These are phyloP conservation scores for Sesamia nonagrioides DNA, from an alignment of 1,140 invertebrate species.

Conservation along the genomic window DNA sequence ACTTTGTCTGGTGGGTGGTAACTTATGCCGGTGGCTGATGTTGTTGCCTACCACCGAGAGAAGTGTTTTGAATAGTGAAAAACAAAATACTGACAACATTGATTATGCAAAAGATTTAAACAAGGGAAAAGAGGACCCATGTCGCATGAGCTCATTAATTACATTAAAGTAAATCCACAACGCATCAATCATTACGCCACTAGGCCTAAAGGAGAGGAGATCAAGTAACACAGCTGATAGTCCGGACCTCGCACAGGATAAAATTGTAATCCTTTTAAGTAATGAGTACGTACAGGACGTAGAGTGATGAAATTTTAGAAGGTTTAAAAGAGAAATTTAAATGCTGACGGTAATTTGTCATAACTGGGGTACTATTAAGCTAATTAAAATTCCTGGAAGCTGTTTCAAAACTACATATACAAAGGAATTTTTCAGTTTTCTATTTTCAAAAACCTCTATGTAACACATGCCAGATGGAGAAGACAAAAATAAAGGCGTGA, in stretches of 20 bases:
- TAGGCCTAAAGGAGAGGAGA: conserved; percentile 38
- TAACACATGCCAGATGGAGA: no score
- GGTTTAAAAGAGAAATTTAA: not conserved
- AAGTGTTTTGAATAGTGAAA: no score
- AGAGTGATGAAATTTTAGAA: conserved; percentile 60
- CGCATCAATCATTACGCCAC: conserved; percentile 68
- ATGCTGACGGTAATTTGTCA: no score
- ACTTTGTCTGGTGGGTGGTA: no score
- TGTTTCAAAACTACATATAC: no score
- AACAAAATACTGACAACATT: not conserved
- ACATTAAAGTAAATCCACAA: conserved; percentile 56
- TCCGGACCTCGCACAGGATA: conserved; percentile 65
- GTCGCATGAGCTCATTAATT: conserved; percentile 41
- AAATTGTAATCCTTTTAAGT: conserved; percentile 86
- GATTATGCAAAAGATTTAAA: conserved; percentile 10
- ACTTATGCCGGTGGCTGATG: no score
- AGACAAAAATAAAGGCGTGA: no score
- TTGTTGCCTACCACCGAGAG: no score
- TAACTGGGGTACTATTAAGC: no score
- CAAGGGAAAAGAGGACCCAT: not conserved
- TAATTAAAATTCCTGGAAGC: no score
- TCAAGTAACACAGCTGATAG: conserved; percentile 51
- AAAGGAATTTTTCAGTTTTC: no score
- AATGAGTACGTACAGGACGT: conserved; percentile 74
- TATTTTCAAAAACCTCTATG: no score